Evolutionary conservation across 2,888 invertebrate species (phyloP).

Genomic region (Dynastes maya): DNA sequence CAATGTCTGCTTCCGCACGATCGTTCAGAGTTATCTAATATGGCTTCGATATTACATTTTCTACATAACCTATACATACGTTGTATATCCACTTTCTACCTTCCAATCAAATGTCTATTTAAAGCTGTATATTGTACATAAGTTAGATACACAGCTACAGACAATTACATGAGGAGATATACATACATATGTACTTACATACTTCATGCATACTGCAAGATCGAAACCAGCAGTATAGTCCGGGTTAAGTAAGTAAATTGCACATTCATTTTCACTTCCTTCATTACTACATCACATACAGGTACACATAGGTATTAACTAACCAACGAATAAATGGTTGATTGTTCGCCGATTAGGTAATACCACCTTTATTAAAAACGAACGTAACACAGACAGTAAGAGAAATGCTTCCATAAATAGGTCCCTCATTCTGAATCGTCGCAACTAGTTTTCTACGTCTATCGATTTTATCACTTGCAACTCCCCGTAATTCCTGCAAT

Average conservation of each 20-base stretch:
- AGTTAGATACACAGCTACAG: too few species aligned
- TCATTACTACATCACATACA: slow-evolving; percentile 8
- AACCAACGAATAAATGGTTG: slow-evolving; percentile 8
- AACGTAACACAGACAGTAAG: neutral
- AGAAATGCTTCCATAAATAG: slow-evolving; percentile 12
- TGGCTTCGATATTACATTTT: too few species aligned
- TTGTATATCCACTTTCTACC: neutral
- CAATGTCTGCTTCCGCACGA: too few species aligned
- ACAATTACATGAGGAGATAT: neutral
- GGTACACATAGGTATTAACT: neutral
- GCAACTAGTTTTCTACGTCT: neutral
- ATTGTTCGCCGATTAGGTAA: slow-evolving; percentile 6
- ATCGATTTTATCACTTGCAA: neutral
- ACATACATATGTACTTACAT: neutral
- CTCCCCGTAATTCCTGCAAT: too few species aligned
- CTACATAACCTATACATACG: too few species aligned
- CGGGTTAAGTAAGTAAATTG: neutral
- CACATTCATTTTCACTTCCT: slow-evolving; percentile 10
- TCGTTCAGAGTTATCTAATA: too few species aligned
- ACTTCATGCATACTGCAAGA: neutral
- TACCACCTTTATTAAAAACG: neutral
- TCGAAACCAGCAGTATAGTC: neutral
- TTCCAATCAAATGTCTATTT: neutral
- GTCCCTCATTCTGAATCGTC: neutral
- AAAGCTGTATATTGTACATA: neutral